Base-by-base conservation (phyloP, 37 sponge, comb jelly and placozoan species). In the Halisarca cf. caerulea region DNA sequence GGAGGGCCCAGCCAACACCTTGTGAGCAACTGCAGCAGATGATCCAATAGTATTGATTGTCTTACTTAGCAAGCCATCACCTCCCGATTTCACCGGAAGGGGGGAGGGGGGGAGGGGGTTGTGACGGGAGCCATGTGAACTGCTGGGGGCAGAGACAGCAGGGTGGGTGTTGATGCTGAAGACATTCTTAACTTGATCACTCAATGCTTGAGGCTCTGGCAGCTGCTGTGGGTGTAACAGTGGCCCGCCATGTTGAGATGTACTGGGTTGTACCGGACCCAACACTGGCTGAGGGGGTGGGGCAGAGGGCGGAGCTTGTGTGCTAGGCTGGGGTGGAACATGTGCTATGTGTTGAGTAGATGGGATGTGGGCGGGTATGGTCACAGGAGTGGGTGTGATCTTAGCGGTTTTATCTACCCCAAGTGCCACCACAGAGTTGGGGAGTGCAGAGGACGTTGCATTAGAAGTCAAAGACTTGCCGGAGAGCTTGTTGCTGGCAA, bases 61-160 rank as follows among this genome's bases (percentile, higher is more conserved):
- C n/a, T 84, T 83, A 0, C 69, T 90, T 30, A 92, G 57, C 15
- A 92, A 73, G 9, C 93, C 90, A 42, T 51, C 81, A 3, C 87
- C 90, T 32, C 79, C 18, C 54, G 84, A 2, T n/a, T n/a, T 0
- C 21, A 23, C 34, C 42, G 79, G 53, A 51, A 14, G 47, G 20
- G 66, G 54, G 47, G 68, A 66, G 78, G 78, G 41, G 41, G 79
- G 36, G 73, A 55, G 58, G 55, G 54, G 44, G 27, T 39, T 25
- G 38, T 59, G 80, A 42, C 38, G 3, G 42, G 43, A 21, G 33
- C 15, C 18, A 20, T 58, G 57, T 45, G 27, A 0, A n/a, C 24
- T 44, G 37, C 40, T 41, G 4, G 39, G 18, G 17, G 24, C 47
- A 3, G 74, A 37, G 21, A 42, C 34, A 39, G 75, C 62, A 6